These are phyloP conservation scores for Drosophila conformis DNA, from an alignment of 2,888 invertebrate genomes.

Conservation along the genomic window DNA sequence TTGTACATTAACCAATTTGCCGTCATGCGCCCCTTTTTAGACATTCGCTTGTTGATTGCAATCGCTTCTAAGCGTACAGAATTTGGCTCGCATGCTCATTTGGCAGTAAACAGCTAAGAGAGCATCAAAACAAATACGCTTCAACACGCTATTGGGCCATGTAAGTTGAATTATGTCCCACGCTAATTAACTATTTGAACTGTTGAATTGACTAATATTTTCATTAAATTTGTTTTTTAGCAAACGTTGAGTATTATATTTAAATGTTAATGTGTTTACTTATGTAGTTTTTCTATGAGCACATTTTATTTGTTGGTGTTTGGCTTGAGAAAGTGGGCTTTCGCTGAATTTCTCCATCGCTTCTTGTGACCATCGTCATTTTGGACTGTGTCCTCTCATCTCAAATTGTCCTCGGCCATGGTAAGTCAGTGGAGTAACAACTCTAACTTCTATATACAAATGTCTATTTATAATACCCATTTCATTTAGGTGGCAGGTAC, in stretches of 20 bases:
- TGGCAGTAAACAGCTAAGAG: constrained; percentile 34
- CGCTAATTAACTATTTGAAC: background rate
- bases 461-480: constrained; percentile 29
- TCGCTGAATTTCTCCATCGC: constrained; percentile 71
- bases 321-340: constrained; percentile 78
- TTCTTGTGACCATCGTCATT: constrained; percentile 60
- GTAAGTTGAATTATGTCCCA: constrained; percentile 64
- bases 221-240: constrained; percentile 1
- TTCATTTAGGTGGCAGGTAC: constrained; percentile 86
- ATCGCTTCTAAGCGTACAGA: constrained; percentile 15
- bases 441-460: constrained; percentile 53
- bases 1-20: constrained; percentile 39
- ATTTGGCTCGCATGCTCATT: constrained; percentile 17
- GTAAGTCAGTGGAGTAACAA: constrained; percentile 25
- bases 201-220: constrained; percentile 3
- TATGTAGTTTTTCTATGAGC: constrained; percentile 85
- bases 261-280: background rate
- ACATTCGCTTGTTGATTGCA: constrained; percentile 29
- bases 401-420: constrained; percentile 66
- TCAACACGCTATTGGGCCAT: constrained; percentile 85
- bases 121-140: constrained; percentile 82
- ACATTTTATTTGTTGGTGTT: constrained; percentile 86
- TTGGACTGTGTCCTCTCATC: constrained; percentile 70
- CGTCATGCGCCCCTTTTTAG: constrained; percentile 31
- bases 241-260: background rate